phyloP scores from a whole-genome alignment of 1,140 invertebrate species.

The Liolophura sinensis region DNA sequence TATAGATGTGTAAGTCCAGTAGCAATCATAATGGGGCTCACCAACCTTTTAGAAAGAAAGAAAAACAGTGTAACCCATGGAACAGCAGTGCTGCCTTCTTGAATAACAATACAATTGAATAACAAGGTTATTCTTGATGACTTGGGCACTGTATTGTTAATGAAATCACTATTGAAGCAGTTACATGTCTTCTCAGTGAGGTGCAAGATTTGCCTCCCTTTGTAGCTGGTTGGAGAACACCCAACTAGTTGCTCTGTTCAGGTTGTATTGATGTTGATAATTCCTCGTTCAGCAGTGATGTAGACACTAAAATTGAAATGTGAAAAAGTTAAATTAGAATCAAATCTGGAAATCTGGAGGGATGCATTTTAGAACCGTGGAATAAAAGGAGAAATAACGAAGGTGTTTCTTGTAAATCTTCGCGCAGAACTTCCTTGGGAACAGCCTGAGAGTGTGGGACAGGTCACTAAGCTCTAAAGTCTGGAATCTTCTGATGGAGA shows the following conservation, averaged over 20 bases:
- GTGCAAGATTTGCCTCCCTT: too few relatives aligned
- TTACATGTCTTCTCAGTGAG: too few relatives aligned
- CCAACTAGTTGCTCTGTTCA: not conserved
- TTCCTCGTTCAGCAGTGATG: not conserved
- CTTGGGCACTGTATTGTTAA: too few relatives aligned
- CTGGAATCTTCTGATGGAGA: conserved; percentile 41
- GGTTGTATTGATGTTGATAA: not conserved
- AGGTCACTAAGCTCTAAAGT: conserved; percentile 32
- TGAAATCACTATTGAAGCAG: too few relatives aligned
- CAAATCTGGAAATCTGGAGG: not conserved
- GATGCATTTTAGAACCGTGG: not conserved
- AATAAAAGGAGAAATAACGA: not conserved
- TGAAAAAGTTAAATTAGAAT: not conserved
- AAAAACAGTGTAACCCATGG: too few relatives aligned
- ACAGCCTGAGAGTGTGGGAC: conserved; percentile 48
- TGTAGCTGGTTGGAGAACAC: too few relatives aligned
- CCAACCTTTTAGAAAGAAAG: too few relatives aligned
- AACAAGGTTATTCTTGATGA: too few relatives aligned
- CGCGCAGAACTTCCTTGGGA: conserved; percentile 60
- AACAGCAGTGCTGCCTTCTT: too few relatives aligned
- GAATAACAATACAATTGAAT: too few relatives aligned
- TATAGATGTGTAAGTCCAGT: too few relatives aligned
- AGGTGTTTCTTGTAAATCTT: conserved; percentile 7
- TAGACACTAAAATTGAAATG: not conserved
- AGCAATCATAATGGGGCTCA: too few relatives aligned